Percentiles rank a stretch among this genome's conserved stretches.
These are phyloP conservation scores for Arion vulgaris DNA, from an alignment of 1,140 invertebrate genomes.

Conservation along the genomic window DNA sequence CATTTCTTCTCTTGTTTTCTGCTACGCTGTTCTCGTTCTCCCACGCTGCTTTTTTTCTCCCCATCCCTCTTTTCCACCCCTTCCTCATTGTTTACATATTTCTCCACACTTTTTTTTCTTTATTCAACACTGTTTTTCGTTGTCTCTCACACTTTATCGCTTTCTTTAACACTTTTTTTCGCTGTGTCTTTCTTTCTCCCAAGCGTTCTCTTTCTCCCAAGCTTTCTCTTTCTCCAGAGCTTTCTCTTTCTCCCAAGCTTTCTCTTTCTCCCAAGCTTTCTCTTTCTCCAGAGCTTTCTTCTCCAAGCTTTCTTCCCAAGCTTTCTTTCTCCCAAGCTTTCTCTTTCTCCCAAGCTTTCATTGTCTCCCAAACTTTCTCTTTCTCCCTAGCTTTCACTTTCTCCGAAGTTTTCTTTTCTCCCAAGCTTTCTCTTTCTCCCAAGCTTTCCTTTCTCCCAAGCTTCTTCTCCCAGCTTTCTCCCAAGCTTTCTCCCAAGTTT, in stretches of 20 bases:
- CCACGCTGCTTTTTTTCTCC: too few relatives aligned
- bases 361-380: slow-evolving; percentile 17
- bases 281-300: neutral
- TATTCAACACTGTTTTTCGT: neutral
- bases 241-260: too few relatives aligned
- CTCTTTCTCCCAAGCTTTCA: too few relatives aligned
- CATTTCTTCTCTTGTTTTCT: too few relatives aligned
- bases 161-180: neutral
- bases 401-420: too few relatives aligned
- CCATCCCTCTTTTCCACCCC: neutral
- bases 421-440: too few relatives aligned
- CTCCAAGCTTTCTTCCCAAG: neutral
- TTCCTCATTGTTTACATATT: neutral
- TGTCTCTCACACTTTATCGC: neutral
- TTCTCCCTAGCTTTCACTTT: too few relatives aligned
- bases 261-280: too few relatives aligned
- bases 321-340: slow-evolving; percentile 2
- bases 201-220: neutral
- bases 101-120: neutral
- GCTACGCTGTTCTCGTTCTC: too few relatives aligned
- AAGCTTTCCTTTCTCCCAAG: neutral
- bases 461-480: neutral
- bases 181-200: neutral
- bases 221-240: too few relatives aligned
- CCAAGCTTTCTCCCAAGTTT: too few relatives aligned